phyloP scores from a whole-genome alignment of 1,140 invertebrate genomes.

The Uloborus diversus region DNA sequence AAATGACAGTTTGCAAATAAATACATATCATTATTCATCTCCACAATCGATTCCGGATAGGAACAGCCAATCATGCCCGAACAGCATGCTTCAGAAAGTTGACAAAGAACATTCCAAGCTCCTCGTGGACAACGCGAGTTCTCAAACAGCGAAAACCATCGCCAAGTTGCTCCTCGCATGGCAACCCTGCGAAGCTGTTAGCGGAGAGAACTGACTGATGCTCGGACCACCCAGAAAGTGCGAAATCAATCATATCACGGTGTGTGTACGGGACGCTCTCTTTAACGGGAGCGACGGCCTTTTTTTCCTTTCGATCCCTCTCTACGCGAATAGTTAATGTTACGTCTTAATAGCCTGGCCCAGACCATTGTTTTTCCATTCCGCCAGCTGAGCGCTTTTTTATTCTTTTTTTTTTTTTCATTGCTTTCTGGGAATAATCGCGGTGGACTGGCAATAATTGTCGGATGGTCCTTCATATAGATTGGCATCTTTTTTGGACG shows the following conservation, averaged over 20 bases:
- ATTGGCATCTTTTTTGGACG: neutral
- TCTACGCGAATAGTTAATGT: slow-evolving; percentile 51
- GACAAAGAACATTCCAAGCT: too few species aligned
- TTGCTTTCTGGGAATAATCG: neutral
- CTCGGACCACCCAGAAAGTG: slow-evolving; percentile 55
- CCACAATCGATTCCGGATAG: too few species aligned
- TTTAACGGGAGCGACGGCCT: slow-evolving; percentile 43
- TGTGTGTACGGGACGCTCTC: slow-evolving; percentile 31
- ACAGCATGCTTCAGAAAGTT: too few species aligned
- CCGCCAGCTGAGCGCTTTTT: neutral
- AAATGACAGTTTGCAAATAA: too few species aligned
- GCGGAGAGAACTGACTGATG: slow-evolving; percentile 33
- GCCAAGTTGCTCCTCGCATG: slow-evolving; percentile 21
- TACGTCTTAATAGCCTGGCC: slow-evolving; percentile 49
- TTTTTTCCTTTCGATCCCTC: slow-evolving; percentile 1
- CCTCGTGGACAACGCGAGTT: too few species aligned
- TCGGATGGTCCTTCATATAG: neutral
- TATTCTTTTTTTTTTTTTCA: neutral
- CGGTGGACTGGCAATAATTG: neutral
- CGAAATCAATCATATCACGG: slow-evolving; percentile 56
- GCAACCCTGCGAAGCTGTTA: slow-evolving; percentile 44
- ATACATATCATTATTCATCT: too few species aligned
- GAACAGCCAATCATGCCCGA: too few species aligned
- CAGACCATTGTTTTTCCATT: slow-evolving; percentile 29
- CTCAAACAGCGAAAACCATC: neutral